Base-by-base conservation (phyloP, 2,113 vertebrate genomes). In the Apteryx owenii region DNA sequence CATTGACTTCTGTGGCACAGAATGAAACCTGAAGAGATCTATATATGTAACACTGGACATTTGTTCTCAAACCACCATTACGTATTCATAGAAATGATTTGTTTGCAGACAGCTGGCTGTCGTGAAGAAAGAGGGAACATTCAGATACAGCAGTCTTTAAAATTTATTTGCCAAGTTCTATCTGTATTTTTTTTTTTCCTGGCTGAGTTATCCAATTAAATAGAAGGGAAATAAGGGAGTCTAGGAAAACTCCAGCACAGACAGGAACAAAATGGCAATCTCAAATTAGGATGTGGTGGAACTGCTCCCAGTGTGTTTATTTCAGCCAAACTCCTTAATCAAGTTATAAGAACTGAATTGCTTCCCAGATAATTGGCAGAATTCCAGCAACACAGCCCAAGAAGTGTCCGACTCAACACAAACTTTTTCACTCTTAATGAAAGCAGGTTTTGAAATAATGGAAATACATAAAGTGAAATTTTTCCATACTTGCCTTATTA, bases 1-100 rank as follows among this genome's bases (percentile, higher is more conserved):
- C 65, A 31, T n/a, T 48, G 50, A 44, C n/a, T 85, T 73, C 42
- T 38, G 33, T 0, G 0, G 28, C 40, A 38, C 28, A 1, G 36
- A 14, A 18, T 5, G 38, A 31, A 66, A 75, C 11, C 19, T 5
- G 14, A 16, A 22, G 38, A 33, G 62, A 50, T 10, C 46, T 21
- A 15, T 11, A 23, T 38, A 18, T 72, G 56, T 25, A 46, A 3
- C 0, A 1, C 13, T 3, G 25, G 65, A 5, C 0, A 0, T 28
- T 60, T 6, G 10, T 36, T 36, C 40, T 60, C 50, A 10, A n/a
- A 16, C 19, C 23, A 28, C 8, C 3, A 2, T 12, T 33, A 28
- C 10, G 4, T 26, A 28, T 7, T n/a, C 19, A 23, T 12, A 9
- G 64, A 38, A 89, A 29, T 28, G 25, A 10, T 17, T 48, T n/a